Evolutionary conservation across 2,888 invertebrate species (phyloP).

Genomic region (Caenorhabditis sp.): DNA sequence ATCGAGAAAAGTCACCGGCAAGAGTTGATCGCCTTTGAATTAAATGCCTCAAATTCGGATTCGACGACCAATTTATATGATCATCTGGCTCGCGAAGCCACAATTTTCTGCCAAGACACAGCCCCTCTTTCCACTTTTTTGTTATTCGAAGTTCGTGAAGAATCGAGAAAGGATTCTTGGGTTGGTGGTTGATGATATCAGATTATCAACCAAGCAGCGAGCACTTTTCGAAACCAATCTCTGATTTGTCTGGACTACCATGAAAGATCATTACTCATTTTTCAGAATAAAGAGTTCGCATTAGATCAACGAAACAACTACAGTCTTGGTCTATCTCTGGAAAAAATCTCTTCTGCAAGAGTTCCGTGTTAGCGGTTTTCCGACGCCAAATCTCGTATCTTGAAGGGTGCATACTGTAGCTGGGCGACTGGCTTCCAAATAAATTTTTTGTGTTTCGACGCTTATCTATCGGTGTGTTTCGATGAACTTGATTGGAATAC

Average conservation of each 20-base stretch:
- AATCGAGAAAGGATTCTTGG: conserved; percentile 38
- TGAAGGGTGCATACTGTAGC: too few species aligned
- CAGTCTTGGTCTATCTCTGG: neutral
- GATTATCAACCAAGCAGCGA: conserved; percentile 4
- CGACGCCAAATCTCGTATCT: too few species aligned
- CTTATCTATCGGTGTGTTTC: neutral
- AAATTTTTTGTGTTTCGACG: neutral
- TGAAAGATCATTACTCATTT: neutral
- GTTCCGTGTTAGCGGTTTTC: too few species aligned
- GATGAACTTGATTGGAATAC: too few species aligned
- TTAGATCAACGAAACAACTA: neutral
- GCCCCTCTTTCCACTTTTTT: conserved; percentile 24
- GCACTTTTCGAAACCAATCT: conserved; percentile 27
- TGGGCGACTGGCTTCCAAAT: too few species aligned
- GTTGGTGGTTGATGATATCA: conserved; percentile 43
- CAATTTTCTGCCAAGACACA: neutral
- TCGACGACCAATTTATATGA: conserved; percentile 48
- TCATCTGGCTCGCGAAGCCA: conserved; percentile 38
- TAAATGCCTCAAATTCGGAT: conserved; percentile 31
- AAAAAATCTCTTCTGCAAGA: neutral
- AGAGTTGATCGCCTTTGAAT: conserved; percentile 32
- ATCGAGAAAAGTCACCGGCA: conserved; percentile 4
- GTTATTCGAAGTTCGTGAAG: conserved; percentile 48
- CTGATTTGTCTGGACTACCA: conserved; percentile 23
- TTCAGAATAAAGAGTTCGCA: neutral